phyloP scores from a whole-genome alignment of 2,113 vertebrate genomes.

The Holacanthus passer region DNA sequence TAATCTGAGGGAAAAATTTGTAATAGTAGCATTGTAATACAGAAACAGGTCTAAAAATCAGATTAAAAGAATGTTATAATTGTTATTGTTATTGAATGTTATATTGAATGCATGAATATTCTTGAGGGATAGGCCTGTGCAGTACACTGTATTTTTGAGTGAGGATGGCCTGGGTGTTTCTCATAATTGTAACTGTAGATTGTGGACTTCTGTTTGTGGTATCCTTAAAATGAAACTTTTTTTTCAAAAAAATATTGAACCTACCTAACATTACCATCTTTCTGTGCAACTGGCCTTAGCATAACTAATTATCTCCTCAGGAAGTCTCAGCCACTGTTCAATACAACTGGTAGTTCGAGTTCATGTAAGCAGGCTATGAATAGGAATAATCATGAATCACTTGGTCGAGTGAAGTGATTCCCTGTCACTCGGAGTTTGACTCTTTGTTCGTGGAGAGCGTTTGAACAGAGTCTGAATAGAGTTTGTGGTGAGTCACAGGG shows the following conservation, averaged over 20 bases:
- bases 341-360: conserved; percentile 57
- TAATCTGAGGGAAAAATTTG: too few species aligned
- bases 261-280: background rate
- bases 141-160: too few species aligned
- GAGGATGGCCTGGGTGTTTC: too few species aligned
- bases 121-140: too few species aligned
- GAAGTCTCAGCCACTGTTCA: background rate
- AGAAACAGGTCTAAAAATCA: too few species aligned
- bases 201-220: background rate
- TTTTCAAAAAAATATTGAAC: background rate
- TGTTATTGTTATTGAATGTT: too few species aligned
- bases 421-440: conserved; percentile 30
- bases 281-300: background rate
- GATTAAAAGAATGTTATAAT: too few species aligned
- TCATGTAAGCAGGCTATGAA: conserved; percentile 30
- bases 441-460: conserved; percentile 44
- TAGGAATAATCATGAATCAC: conserved; percentile 55
- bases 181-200: background rate
- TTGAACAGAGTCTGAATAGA: conserved; percentile 53
- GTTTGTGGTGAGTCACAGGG: conserved; percentile 66
- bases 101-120: too few species aligned
- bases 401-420: conserved; percentile 26
- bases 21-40: too few species aligned
- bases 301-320: background rate
- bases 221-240: too few species aligned